These are phyloP conservation scores for Charaxes varanes DNA, from an alignment of 1,140 invertebrate species.

Conservation along the genomic window DNA sequence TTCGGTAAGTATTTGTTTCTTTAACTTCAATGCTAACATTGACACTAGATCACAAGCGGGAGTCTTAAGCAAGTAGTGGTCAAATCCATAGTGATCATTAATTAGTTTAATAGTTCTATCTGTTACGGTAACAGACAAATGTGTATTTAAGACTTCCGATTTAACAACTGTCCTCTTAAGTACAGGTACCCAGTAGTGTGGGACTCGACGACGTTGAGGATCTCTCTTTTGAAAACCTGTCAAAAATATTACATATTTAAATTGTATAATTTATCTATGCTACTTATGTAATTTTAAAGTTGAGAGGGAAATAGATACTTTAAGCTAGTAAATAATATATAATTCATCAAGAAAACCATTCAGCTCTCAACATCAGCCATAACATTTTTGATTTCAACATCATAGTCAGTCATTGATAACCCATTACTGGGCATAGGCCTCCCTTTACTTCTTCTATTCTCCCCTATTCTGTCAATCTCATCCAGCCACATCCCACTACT, in stretches of 20 bases:
- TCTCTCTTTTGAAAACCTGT: conserved; percentile 85
- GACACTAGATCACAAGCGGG: conserved; percentile 91
- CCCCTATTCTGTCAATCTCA: no score
- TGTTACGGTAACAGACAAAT: conserved; percentile 89
- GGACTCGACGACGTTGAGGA: conserved; percentile 76
- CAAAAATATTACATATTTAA: conserved; percentile 18
- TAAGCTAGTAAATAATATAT: no score
- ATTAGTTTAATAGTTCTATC: conserved; percentile 87
- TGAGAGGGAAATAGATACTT: no score
- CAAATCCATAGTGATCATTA: conserved; percentile 93
- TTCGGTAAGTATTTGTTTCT: conserved; percentile 87
- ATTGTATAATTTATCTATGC: no score
- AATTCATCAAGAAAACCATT: no score
- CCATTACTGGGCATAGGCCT: no score
- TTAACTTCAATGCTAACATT: conserved; percentile 85
- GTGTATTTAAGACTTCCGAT: conserved; percentile 93
- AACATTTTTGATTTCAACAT: no score
- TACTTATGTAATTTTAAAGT: no score
- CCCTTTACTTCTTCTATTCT: no score
- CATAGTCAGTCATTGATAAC: no score
- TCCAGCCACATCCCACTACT: no score
- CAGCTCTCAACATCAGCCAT: no score
- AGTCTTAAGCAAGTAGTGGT: conserved; percentile 95
- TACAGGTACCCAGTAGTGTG: conserved; percentile 91
- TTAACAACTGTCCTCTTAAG: conserved; percentile 89